These are phyloP conservation scores for Plodia interpunctella DNA, from an alignment of 1,140 invertebrate genomes.

Conservation along the genomic window DNA sequence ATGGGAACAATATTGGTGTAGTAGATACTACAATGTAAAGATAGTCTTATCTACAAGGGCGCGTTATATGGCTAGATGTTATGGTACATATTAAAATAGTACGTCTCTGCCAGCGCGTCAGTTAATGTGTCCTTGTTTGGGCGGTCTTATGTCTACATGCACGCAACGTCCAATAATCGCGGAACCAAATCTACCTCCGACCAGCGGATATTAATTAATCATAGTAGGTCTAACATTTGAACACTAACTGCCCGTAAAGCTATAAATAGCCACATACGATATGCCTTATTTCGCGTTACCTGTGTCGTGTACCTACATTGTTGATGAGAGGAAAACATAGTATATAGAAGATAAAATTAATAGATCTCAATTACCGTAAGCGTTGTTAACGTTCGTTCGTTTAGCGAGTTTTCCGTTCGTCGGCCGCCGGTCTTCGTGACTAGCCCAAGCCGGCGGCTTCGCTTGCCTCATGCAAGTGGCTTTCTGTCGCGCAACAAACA, in stretches of 20 bases:
- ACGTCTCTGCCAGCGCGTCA: too few relatives aligned
- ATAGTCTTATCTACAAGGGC: neutral
- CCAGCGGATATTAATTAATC: neutral
- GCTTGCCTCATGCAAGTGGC: neutral
- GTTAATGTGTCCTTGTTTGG: neutral
- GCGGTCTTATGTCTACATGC: slow-evolving; percentile 34
- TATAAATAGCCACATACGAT: slow-evolving; percentile 42
- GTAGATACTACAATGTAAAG: slow-evolving; percentile 28
- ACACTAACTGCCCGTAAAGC: slow-evolving; percentile 50
- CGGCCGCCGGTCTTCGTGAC: slow-evolving; percentile 33
- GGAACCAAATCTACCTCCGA: slow-evolving; percentile 36
- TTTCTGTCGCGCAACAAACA: neutral
- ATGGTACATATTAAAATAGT: too few relatives aligned
- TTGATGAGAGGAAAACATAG: slow-evolving; percentile 63
- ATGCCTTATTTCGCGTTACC: slow-evolving; percentile 73
- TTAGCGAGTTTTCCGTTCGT: slow-evolving; percentile 43
- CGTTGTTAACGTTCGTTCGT: slow-evolving; percentile 55
- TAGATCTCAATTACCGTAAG: slow-evolving; percentile 73
- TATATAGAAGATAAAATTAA: slow-evolving; percentile 68
- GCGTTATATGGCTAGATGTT: neutral
- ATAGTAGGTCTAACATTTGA: slow-evolving; percentile 13
- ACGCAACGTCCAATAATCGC: slow-evolving; percentile 30
- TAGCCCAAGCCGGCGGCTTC: slow-evolving; percentile 4
- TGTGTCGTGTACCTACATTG: slow-evolving; percentile 68
- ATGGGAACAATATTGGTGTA: slow-evolving; percentile 72